Base-by-base conservation (phyloP, 2,888 invertebrate species). In the Furcula furcula region DNA sequence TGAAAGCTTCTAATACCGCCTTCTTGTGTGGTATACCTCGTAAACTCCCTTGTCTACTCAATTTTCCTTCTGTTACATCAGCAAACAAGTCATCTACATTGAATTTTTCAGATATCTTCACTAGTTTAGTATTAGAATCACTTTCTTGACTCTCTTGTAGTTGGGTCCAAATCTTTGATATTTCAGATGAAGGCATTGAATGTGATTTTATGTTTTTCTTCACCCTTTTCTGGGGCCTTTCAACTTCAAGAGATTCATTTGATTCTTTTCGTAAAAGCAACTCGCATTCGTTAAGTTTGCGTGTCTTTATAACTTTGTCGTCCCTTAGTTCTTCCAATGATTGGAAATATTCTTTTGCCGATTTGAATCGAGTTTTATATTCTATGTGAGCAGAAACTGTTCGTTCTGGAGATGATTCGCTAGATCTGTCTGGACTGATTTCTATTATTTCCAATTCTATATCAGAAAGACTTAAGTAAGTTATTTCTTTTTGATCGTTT, bases 1-100 rank as follows among this genome's bases (percentile, higher is more conserved):
- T 77, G 43, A 90, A 89, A 0, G 90, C 72, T 59, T 88, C 89
- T 12, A 90, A 66, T 21, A 90, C 90, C 1, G 90, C 90, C 61
- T 86, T 89, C 49, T 89, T 89, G 56, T 90, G 81, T 14, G 90
- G 89, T 49, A 90, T 90, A 0, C 90, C 90, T 58, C 87, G 71
- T 25, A 90, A 79, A 56, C 85, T 85, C n/a, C 89, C 89, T 39
- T 86, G 83, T 7, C 87, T 70, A 53, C 86, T 86, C 7, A 84
- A 56, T 56, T 73, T 82, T 1, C 88, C 86, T 53, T 88, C 86
- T 59, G 81, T 88, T 0, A 86, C 85, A 42, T 90, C 90, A 35
- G 65, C 75, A 41, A 86, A 90, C 29, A 90, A 70, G 49, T 90
- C 89, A 7, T 90, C 88, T 0, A 90, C 84, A 22, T 87, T 79